Evolutionary conservation across 1,140 invertebrate genomes (phyloP).

Genomic region (Oppia nitens): DNA sequence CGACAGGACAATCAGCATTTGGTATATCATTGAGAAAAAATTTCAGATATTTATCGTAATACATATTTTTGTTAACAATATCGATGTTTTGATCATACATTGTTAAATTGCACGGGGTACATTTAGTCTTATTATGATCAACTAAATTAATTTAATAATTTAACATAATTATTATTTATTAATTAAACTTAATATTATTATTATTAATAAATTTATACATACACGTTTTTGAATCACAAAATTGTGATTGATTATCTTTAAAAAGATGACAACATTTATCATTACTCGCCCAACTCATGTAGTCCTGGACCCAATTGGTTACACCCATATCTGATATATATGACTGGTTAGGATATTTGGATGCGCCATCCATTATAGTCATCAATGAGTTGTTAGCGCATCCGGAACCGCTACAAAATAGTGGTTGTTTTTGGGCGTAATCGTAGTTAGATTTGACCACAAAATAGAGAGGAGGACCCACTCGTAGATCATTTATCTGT

Average conservation of each 20-base stretch:
- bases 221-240: too few species aligned
- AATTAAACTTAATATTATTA: too few species aligned
- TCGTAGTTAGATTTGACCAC: conserved; percentile 58
- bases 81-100: too few species aligned
- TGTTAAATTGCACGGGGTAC: too few species aligned
- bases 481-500: conserved; percentile 52
- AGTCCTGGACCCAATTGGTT: conserved; percentile 82
- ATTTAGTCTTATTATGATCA: too few species aligned
- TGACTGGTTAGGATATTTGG: conserved; percentile 45
- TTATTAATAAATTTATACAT: too few species aligned
- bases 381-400: conserved; percentile 64
- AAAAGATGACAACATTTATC: conserved; percentile 34
- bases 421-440: conserved; percentile 52
- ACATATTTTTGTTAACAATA: too few species aligned
- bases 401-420: conserved; percentile 50
- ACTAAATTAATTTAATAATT: too few species aligned
- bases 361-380: conserved; percentile 61
- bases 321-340: conserved; percentile 58
- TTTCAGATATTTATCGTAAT: conserved; percentile 2
- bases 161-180: too few species aligned
- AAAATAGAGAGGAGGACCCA: conserved; percentile 82
- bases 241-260: too few species aligned
- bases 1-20: conserved; percentile 5
- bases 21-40: conserved; percentile 7
- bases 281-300: conserved; percentile 53